phyloP scores from a whole-genome alignment of 2,888 invertebrate species.

The Apamea anceps region DNA sequence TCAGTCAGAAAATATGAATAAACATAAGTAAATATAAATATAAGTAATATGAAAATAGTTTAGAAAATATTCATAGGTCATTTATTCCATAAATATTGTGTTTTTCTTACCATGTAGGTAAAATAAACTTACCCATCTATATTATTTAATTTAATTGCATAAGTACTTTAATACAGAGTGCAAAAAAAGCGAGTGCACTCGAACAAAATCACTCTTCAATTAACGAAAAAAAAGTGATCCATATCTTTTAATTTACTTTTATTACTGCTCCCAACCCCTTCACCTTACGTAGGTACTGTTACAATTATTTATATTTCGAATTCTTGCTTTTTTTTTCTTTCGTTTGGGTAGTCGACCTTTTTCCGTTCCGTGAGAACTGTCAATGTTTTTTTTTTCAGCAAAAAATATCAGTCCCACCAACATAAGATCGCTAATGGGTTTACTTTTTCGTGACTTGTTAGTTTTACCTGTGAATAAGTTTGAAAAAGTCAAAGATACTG shows the following conservation, averaged over 20 bases:
- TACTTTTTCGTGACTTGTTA: constrained; percentile 47
- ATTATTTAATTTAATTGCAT: neutral
- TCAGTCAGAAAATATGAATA: no score
- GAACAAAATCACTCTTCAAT: constrained; percentile 44
- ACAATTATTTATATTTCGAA: constrained; percentile 55
- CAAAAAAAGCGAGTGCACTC: neutral
- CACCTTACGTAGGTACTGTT: constrained; percentile 36
- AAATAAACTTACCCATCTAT: neutral
- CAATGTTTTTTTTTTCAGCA: constrained; percentile 43
- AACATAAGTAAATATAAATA: neutral
- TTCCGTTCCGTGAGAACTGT: constrained; percentile 69
- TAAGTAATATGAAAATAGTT: neutral
- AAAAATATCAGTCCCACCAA: constrained; percentile 50
- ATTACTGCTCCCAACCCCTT: constrained; percentile 54
- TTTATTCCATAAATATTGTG: neutral
- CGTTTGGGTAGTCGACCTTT: constrained; percentile 61
- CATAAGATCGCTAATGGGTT: constrained; percentile 66
- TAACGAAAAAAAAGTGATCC: constrained; percentile 43
- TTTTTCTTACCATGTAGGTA: neutral
- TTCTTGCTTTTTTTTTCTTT: constrained; percentile 55
- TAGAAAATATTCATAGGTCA: neutral
- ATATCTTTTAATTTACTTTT: constrained; percentile 62
- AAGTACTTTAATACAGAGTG: neutral
- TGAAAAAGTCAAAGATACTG: constrained; percentile 19
- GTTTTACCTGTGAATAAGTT: constrained; percentile 46